Evolutionary conservation across 2,888 invertebrate genomes (phyloP), one percentile per base, ranked within the genome.

Genomic region (Drosophila percnosoma): DNA sequence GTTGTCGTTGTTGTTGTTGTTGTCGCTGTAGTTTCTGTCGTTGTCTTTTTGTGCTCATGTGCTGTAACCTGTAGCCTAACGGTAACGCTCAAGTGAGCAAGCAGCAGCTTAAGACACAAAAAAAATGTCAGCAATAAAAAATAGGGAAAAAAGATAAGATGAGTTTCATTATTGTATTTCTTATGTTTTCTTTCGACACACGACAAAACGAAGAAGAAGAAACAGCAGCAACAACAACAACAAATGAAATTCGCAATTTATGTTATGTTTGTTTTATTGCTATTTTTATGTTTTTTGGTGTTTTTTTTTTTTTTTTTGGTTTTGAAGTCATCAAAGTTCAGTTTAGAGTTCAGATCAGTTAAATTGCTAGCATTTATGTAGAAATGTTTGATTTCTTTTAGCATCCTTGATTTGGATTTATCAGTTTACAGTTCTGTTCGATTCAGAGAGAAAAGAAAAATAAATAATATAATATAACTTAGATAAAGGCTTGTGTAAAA

Each of bases 231-330:
- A 48, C 24, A 73, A 34, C 38, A 51, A 58, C 1, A 45, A 61
- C 29, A 48, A 85, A 83, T 81, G 70, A 85, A 88, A 87, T 89
- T 87, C 65, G 82, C 89, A 80, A 83, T 89, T 85, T 85, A 88
- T 88, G 76, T 88, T 86, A 88, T 89, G 81, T 68, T 64, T 75
- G 24, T 67, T 72, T 75, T 64, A 77, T 63, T 59, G 53, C 68
- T 61, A n/a, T 61, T 42, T n/a, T 60, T 54, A 42, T 67, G 33
- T 38, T 33, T 45, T 60, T 61, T 58, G 45, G 45, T 8, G 59
- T 55, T 52, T 58, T 40, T 11, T 31, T 33, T n/a, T n/a, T 21
- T 21, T 67, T 34, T 36, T 24, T 18, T 58, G 57, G 38, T 45
- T 31, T 62, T 45, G 3, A 1, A 40, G 13, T 2, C 27, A 33